Base-by-base conservation (phyloP, 2,113 vertebrate genomes). In the Daboia siamensis region DNA sequence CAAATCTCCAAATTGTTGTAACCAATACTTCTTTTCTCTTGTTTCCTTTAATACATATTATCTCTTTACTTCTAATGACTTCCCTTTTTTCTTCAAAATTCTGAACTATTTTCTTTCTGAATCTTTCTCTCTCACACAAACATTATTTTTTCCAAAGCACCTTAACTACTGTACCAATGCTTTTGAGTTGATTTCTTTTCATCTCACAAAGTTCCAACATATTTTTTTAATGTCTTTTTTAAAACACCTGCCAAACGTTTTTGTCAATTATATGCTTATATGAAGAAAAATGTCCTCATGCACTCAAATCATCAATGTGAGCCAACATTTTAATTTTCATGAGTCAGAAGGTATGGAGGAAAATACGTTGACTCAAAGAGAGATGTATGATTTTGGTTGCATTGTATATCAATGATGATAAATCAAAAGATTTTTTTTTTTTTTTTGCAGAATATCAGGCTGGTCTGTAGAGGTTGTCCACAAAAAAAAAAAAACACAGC, bases 221-320 rank as follows among this genome's bases (percentile, higher is more conserved):
- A 90, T 86, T 86, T 84, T 52, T 93, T 56, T 46, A 91, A 85
- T 95, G 95, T 93, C 90, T 54, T 15, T 59, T 88, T 95, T 95
- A 80, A 93, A 92, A 92, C 96, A 21, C 1, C 52, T 57, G 26
- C 17, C 54, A 29, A 29, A 56, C 64, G 51, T 94, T 94, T 93
- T 96, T 94, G 90, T 86, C 92, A 96, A 88, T 94, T 94, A 94
- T 94, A 94, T 69, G 91, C 0, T 91, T 94, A 96, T 95, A 96
- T 96, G 93, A 97, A 96, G 94, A 97, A 92, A 92, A 96, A 96
- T 93, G 85, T 21, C 56, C 9, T 88, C 0, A 24, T 59, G 54
- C 90, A 92, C 39, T 95, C 84, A 94, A 96, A 96, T 96, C 89
- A 96, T 57, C 91, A 90, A 96, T 95, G 91, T 89, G 95, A 96